phyloP scores from a whole-genome alignment of 2,797 vertebrate genomes.

The Manis javanica region DNA sequence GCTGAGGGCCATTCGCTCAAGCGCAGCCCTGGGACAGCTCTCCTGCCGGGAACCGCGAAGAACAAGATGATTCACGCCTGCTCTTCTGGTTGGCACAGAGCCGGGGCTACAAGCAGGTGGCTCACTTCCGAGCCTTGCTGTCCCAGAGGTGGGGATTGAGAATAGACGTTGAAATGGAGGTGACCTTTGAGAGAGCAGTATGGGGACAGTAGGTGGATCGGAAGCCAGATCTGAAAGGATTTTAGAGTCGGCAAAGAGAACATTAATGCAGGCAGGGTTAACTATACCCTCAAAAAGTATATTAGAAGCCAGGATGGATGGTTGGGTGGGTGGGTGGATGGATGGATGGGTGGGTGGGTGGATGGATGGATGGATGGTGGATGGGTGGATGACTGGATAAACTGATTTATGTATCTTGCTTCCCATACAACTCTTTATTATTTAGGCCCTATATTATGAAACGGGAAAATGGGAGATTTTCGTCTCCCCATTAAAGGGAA shows the following conservation, averaged over 20 bases:
- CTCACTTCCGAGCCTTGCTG: neutral
- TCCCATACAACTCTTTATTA: neutral
- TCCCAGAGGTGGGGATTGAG: neutral
- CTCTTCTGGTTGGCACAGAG: neutral
- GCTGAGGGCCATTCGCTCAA: neutral
- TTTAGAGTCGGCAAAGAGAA: neutral
- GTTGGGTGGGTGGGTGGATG: neutral
- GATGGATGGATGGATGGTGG: neutral
- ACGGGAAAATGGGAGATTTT: neutral
- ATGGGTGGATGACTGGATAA: neutral
- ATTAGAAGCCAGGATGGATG: neutral
- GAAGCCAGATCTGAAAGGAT: constrained; percentile 34
- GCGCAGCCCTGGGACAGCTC: neutral
- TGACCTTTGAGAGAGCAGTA: neutral
- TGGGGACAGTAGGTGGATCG: neutral
- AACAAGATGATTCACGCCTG: neutral
- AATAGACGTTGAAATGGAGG: neutral
- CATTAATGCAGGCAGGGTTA: neutral
- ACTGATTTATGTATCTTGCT: neutral
- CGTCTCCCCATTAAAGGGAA: neutral
- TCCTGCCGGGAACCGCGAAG: neutral
- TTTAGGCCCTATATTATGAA: neutral
- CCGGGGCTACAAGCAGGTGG: neutral
- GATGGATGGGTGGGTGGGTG: neutral
- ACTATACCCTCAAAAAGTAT: neutral